Percentiles rank a stretch among this genome's conserved stretches.
phyloP scores from a whole-genome alignment of 2,113 vertebrate genomes.

The Scatophagus argus region DNA sequence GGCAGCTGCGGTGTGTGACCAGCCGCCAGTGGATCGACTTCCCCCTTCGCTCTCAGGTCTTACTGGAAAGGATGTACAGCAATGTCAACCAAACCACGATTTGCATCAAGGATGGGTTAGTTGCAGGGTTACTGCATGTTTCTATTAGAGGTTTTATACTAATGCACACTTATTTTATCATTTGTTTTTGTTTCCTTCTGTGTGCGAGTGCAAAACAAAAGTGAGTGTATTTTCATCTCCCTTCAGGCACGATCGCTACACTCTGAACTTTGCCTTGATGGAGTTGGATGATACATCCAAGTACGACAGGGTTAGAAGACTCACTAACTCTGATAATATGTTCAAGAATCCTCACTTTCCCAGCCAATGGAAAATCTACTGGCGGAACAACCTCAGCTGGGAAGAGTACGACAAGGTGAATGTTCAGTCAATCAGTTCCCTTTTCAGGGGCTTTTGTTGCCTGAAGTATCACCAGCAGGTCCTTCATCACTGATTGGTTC shows the following conservation, averaged over 20 bases:
- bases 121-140: neutral
- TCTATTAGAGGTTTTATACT: neutral
- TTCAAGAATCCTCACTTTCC: slow-evolving; percentile 57
- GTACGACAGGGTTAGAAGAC: slow-evolving; percentile 60
- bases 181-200: neutral
- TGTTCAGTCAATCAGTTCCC: neutral
- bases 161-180: too few relatives aligned
- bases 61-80: slow-evolving; percentile 71
- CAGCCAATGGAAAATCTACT: slow-evolving; percentile 59
- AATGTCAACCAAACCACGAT: neutral
- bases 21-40: slow-evolving; percentile 57
- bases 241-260: neutral
- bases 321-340: slow-evolving; percentile 54
- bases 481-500: neutral
- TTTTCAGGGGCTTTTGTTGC: neutral
- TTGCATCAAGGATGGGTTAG: slow-evolving; percentile 54
- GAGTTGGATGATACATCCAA: neutral
- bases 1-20: slow-evolving; percentile 61
- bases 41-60: slow-evolving; percentile 35
- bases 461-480: neutral
- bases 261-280: slow-evolving; percentile 60
- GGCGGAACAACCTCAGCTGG: slow-evolving; percentile 46
- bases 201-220: neutral
- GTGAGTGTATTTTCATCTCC: neutral
- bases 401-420: slow-evolving; percentile 53